A percentile compares a stretch with the other conserved stretches of the same genome.
Evolutionary conservation across 2,888 invertebrate species (phyloP).

Genomic region (Rhamphomyia laevipes): DNA sequence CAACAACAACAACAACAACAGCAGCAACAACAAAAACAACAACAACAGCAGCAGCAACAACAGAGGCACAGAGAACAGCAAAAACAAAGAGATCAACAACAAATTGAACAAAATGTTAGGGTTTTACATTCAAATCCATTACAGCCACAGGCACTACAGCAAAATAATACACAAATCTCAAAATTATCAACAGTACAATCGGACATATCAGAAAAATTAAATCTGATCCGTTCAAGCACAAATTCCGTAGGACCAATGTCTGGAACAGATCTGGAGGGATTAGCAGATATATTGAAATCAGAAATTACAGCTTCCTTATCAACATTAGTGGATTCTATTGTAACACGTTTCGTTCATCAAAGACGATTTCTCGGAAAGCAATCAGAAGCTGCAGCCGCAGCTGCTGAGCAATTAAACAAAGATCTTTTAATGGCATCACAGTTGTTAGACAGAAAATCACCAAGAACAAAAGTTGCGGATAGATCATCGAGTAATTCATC

Average conservation of each 20-base stretch:
- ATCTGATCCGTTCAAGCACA: conserved; percentile 59
- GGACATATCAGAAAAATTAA: conserved; percentile 66
- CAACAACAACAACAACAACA: conserved; percentile 41
- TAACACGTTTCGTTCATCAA: conserved; percentile 74
- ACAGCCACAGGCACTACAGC: conserved; percentile 28
- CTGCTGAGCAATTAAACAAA: conserved; percentile 75
- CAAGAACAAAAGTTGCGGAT: conserved; percentile 43
- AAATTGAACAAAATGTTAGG: conserved; percentile 12
- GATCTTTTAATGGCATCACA: conserved; percentile 72
- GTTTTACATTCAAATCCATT: conserved; percentile 2
- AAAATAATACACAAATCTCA: conserved; percentile 29
- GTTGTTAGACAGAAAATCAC: conserved; percentile 72
- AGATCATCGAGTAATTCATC: conserved; percentile 16
- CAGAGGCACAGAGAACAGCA: conserved; percentile 34
- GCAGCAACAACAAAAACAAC: conserved; percentile 34
- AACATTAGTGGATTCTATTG: conserved; percentile 76
- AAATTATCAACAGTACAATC: conserved; percentile 43
- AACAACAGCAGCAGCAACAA: conserved; percentile 31
- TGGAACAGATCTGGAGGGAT: conserved; percentile 71
- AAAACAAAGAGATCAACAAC: conserved; percentile 42
- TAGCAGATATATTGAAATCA: conserved; percentile 83
- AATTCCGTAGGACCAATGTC: conserved; percentile 55
- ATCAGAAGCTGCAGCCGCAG: conserved; percentile 64
- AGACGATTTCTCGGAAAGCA: conserved; percentile 64
- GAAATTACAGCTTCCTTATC: conserved; percentile 78